Percentiles rank a stretch among this genome's conserved stretches.
Evolutionary conservation across 2,113 vertebrate genomes (phyloP).

Genomic region (Argyrosomus japonicus): DNA sequence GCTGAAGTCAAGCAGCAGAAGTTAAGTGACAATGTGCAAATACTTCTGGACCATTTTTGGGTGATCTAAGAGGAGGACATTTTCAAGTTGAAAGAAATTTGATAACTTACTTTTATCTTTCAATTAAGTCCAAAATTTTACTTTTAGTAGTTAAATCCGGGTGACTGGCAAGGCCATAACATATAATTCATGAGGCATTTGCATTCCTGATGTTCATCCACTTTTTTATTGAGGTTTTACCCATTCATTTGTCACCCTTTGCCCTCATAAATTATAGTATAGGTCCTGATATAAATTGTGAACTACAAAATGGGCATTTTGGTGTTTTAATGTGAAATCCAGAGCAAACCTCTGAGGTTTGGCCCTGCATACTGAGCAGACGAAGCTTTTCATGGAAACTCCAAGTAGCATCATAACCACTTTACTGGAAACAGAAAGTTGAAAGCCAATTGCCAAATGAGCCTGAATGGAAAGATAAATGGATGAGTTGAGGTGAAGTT

Average conservation of each 20-base stretch:
- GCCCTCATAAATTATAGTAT: background rate
- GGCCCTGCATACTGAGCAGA: background rate
- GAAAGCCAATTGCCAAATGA: conserved; percentile 40
- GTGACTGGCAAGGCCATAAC: background rate
- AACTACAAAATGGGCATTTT: background rate
- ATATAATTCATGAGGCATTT: background rate
- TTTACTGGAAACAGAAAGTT: conserved; percentile 26
- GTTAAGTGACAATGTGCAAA: too few relatives aligned
- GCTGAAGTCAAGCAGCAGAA: too few relatives aligned
- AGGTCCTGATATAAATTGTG: background rate
- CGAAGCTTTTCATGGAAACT: conserved; percentile 43
- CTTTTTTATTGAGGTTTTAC: background rate
- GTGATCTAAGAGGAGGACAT: background rate
- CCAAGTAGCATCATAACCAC: conserved; percentile 4
- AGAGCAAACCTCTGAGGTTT: conserved; percentile 18
- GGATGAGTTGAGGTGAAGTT: conserved; percentile 39
- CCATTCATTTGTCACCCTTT: background rate
- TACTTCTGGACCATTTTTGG: too few relatives aligned
- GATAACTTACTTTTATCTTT: too few relatives aligned
- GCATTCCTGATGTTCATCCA: background rate
- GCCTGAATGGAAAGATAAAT: conserved; percentile 59
- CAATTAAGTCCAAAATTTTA: background rate
- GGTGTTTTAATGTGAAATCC: conserved; percentile 34
- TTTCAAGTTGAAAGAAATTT: background rate
- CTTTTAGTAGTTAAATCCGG: background rate